Evolutionary conservation across 2,113 vertebrate species (phyloP).

Genomic region (Podarcis muralis): DNA sequence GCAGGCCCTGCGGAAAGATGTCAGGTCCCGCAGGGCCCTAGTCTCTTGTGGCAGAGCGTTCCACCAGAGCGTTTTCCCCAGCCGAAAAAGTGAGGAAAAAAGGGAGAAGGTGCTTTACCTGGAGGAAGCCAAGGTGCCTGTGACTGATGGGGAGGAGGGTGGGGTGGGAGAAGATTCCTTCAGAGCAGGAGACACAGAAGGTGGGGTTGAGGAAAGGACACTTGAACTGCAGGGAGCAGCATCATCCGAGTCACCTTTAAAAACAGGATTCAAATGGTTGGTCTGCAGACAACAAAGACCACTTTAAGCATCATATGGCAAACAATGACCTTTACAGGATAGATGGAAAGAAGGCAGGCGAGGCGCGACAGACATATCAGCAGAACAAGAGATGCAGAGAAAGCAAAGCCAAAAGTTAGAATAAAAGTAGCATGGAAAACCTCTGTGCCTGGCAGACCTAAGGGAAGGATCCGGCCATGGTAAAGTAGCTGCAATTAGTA

Average conservation of each 20-base stretch:
- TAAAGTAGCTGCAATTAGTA: background rate
- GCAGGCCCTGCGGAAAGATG: no score
- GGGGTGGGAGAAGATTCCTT: conserved; percentile 95
- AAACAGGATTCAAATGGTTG: conserved; percentile 31
- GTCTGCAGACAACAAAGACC: conserved; percentile 4
- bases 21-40: no score
- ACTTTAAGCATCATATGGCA: background rate
- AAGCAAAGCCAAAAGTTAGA: background rate
- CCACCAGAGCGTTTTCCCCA: no score
- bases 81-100: conserved; percentile 5
- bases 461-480: background rate
- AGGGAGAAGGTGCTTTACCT: conserved; percentile 76
- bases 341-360: background rate
- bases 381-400: background rate
- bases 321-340: background rate
- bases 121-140: conserved; percentile 83
- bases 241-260: conserved; percentile 94
- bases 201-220: conserved; percentile 90
- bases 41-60: no score
- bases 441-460: background rate
- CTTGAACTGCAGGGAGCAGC: conserved; percentile 85
- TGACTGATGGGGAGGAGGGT: conserved; percentile 94
- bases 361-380: background rate
- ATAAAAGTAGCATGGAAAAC: background rate
- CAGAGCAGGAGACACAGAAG: conserved; percentile 87